Percentiles rank a stretch among this genome's conserved stretches.
Evolutionary conservation across 2,888 invertebrate genomes (phyloP).

Genomic region (Perdita meconis): DNA sequence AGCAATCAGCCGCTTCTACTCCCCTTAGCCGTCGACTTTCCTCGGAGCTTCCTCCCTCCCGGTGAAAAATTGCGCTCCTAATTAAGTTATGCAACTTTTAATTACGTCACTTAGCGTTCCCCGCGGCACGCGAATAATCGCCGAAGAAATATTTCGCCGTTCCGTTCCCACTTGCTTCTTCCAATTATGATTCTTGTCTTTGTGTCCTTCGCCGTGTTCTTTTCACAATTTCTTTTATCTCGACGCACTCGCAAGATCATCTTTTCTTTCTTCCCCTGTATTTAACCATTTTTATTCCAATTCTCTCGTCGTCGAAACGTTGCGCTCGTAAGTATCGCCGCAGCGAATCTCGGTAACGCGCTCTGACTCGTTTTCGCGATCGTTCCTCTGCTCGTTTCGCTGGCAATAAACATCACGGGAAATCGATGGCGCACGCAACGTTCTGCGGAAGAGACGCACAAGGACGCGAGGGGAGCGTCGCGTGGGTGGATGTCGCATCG

Average conservation of each 20-base stretch:
- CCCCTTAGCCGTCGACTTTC: background rate
- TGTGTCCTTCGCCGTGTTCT: background rate
- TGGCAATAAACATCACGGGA: too few relatives aligned
- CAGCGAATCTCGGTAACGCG: background rate
- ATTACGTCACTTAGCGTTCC: slow-evolving; percentile 35
- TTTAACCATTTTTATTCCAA: too few relatives aligned
- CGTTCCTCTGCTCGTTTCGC: too few relatives aligned
- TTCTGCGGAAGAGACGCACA: background rate
- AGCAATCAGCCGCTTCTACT: slow-evolving; percentile 36
- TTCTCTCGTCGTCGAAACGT: too few relatives aligned
- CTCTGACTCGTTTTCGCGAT: background rate
- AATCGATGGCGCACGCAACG: background rate
- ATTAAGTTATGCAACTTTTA: slow-evolving; percentile 59
- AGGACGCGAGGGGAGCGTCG: background rate
- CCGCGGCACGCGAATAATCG: slow-evolving; percentile 33
- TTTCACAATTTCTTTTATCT: background rate
- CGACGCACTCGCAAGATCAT: too few relatives aligned
- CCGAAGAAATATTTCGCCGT: background rate
- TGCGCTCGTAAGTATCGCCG: background rate
- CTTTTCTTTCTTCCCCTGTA: too few relatives aligned
- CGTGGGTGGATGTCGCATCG: slow-evolving; percentile 14
- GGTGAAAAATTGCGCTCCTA: slow-evolving; percentile 54
- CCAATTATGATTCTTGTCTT: slow-evolving; percentile 13
- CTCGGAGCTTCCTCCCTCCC: background rate
- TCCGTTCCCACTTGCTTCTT: background rate